Percentiles rank a stretch among this genome's conserved stretches.
Conservation (phyloP, 2,797 vertebrate species). For the Microcaecilia unicolor region DNA sequence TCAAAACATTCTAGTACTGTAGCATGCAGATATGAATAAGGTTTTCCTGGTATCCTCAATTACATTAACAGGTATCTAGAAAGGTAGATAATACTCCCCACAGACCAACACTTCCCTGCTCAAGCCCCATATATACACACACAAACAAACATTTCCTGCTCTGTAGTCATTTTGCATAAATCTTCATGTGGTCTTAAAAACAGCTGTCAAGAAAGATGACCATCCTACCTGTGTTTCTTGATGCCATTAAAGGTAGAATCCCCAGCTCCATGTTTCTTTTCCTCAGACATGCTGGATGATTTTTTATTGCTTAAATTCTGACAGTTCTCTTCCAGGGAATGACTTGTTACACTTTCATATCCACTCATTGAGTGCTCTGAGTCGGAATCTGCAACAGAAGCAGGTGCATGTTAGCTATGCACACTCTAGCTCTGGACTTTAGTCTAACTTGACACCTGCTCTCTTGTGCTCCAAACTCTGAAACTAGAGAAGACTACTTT, state of each 20-base stretch:
- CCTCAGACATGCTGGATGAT: conserved; percentile 68
- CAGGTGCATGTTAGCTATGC: conserved; percentile 37
- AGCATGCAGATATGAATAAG: too few relatives aligned
- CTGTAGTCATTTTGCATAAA: too few relatives aligned
- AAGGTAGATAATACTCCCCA: too few relatives aligned
- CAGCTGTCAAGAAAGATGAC: too few relatives aligned
- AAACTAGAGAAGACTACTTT: conserved; percentile 62
- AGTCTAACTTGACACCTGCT: conserved; percentile 26
- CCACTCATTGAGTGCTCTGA: conserved; percentile 79
- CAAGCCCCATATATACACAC: too few relatives aligned
- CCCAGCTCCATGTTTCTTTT: conserved; percentile 69
- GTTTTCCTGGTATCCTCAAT: neutral
- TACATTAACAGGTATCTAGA: too few relatives aligned
- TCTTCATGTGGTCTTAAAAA: too few relatives aligned
- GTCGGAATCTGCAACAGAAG: conserved; percentile 72
- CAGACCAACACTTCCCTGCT: too few relatives aligned
- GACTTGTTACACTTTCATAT: conserved; percentile 74
- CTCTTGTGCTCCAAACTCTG: conserved; percentile 36
- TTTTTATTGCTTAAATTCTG: conserved; percentile 55
- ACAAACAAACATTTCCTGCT: too few relatives aligned
- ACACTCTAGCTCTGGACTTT: conserved; percentile 11
- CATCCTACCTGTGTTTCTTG: conserved; percentile 86
- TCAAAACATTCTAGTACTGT: too few relatives aligned
- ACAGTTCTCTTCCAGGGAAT: conserved; percentile 62
- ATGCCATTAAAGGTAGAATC: conserved; percentile 77